Evolutionary conservation across 1,140 invertebrate species (phyloP).

Genomic region (Drosophila baimaii): DNA sequence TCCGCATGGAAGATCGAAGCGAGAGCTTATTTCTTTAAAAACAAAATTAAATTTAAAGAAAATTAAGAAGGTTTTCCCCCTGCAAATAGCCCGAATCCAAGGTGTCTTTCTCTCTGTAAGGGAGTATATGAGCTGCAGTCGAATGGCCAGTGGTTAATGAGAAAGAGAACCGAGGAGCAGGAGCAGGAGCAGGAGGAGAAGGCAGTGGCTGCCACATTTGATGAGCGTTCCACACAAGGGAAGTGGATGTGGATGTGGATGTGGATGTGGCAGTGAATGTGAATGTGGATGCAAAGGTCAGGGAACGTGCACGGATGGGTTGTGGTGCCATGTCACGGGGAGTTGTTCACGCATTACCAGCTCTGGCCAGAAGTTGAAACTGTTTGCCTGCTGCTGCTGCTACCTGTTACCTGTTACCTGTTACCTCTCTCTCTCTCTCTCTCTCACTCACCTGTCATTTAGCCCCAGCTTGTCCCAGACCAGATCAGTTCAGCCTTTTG

Average conservation of each 20-base stretch:
- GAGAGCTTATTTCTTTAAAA: neutral
- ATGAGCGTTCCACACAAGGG: constrained; percentile 15
- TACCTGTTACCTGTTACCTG: constrained; percentile 14
- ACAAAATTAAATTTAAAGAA: neutral
- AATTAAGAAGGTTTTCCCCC: neutral
- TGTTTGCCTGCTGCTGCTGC: constrained; percentile 12
- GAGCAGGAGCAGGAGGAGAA: neutral
- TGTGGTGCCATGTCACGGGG: constrained; percentile 20
- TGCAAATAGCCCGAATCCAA: too few relatives aligned
- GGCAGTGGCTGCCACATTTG: constrained; percentile 20
- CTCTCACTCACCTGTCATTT: constrained; percentile 3
- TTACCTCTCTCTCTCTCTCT: neutral
- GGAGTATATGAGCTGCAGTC: constrained; percentile 14
- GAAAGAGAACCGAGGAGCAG: neutral
- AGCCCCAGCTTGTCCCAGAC: neutral
- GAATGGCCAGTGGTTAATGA: constrained; percentile 35
- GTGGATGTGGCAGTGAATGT: constrained; percentile 1
- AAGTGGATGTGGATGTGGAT: constrained; percentile 5
- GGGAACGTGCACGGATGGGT: neutral
- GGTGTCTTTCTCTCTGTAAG: neutral
- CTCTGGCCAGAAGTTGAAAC: constrained; percentile 22
- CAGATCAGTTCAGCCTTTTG: constrained; percentile 17
- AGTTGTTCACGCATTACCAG: constrained; percentile 38
- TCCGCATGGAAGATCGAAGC: neutral
- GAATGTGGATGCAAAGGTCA: constrained; percentile 4